A percentile compares a stretch with the other conserved stretches of the same genome.
Evolutionary conservation across 2,113 vertebrate species (phyloP).

Genomic region (Mionectes macconnelli): DNA sequence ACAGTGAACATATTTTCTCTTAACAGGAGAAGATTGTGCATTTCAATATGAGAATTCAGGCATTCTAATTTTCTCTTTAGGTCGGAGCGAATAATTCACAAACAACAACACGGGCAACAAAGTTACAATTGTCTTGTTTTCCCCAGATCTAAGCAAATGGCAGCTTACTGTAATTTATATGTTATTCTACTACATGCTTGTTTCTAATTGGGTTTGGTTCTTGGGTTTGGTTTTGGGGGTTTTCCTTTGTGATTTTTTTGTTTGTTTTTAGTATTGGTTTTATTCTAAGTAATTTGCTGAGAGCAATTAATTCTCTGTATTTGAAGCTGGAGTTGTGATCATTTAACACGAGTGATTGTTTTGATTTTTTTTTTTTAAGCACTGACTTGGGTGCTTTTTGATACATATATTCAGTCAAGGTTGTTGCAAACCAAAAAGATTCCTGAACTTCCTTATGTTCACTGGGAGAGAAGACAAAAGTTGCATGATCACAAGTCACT

Average conservation of each 20-base stretch:
- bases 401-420: neutral
- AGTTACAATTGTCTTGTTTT: neutral
- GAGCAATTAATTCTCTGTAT: neutral
- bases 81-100: neutral
- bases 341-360: neutral
- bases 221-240: neutral
- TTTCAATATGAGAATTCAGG: neutral
- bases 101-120: neutral
- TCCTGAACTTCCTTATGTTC: neutral
- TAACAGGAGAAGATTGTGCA: neutral
- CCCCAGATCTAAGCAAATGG: neutral
- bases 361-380: neutral
- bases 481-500: fast-evolving
- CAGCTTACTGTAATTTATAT: neutral
- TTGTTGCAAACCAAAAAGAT: neutral
- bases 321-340: neutral
- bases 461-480: neutral
- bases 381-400: neutral
- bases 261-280: neutral
- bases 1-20: neutral
- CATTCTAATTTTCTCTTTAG: neutral
- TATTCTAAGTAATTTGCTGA: neutral
- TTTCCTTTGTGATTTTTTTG: neutral
- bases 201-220: neutral
- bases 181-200: neutral